These are phyloP conservation scores for Passer montanus DNA, from an alignment of 2,113 vertebrate genomes.

Conservation along the genomic window DNA sequence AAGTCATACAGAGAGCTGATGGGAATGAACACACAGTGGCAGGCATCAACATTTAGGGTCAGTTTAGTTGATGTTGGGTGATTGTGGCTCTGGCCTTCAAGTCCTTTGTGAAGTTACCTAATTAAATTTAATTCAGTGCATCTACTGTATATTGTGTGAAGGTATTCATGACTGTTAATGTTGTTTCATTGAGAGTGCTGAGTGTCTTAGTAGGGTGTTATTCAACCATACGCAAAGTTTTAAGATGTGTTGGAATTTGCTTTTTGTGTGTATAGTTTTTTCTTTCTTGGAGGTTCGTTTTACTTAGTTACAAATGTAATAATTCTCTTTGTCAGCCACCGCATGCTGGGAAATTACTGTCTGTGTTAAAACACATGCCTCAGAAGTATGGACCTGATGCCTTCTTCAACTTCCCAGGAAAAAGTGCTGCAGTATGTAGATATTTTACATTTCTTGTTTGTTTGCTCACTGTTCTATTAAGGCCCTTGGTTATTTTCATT, in stretches of 20 bases:
- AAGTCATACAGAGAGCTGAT: background rate
- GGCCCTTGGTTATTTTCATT: background rate
- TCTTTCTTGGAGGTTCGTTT: background rate
- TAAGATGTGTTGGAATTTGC: background rate
- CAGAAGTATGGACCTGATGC: constrained; percentile 94
- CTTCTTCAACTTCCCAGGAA: constrained; percentile 98
- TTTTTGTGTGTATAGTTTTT: background rate
- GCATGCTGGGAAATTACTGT: constrained; percentile 93
- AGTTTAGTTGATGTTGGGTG: background rate
- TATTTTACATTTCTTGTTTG: background rate
- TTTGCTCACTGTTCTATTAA: background rate
- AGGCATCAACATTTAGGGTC: background rate
- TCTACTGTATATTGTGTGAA: background rate
- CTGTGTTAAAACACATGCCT: constrained; percentile 94
- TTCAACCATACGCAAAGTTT: background rate
- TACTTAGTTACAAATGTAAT: constrained; percentile 16
- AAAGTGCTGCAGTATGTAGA: constrained; percentile 93
- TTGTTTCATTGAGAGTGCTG: background rate
- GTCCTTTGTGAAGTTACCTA: background rate
- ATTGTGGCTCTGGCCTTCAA: background rate
- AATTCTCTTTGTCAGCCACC: constrained; percentile 81
- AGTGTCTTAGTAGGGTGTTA: background rate
- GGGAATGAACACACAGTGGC: background rate
- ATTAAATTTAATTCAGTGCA: background rate
- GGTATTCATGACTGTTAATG: background rate